Conservation (phyloP, 1,140 invertebrate species). For the Camponotus pennsylvanicus region DNA sequence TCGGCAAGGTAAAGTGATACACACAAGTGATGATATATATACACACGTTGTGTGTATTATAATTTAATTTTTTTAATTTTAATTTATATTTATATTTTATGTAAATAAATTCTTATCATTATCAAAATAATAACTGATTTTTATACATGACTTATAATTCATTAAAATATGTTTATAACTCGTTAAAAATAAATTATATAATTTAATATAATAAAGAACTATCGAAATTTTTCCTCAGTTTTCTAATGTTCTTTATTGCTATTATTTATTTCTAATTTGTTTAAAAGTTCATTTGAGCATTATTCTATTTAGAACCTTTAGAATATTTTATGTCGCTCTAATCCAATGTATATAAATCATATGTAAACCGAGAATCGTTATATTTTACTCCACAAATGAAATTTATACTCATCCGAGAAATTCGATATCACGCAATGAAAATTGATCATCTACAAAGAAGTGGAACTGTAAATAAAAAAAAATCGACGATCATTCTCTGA, state of each 20-base stretch:
- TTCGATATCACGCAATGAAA: slow-evolving; percentile 19
- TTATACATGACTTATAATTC: too few relatives aligned
- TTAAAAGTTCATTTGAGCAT: not conserved
- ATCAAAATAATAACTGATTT: too few relatives aligned
- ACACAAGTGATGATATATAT: too few relatives aligned
- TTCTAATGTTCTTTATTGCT: too few relatives aligned
- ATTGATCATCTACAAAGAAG: slow-evolving; percentile 2
- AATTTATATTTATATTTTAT: too few relatives aligned
- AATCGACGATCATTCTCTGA: not conserved
- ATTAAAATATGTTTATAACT: too few relatives aligned
- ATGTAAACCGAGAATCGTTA: slow-evolving; percentile 21
- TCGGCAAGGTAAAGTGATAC: slow-evolving; percentile 89
- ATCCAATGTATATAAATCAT: slow-evolving; percentile 9
- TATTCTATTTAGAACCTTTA: not conserved
- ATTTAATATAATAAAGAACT: too few relatives aligned
- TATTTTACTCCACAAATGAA: slow-evolving; percentile 18
- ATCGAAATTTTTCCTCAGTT: too few relatives aligned
- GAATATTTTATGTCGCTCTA: not conserved
- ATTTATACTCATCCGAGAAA: not conserved
- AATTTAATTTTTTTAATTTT: too few relatives aligned
- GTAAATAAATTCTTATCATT: too few relatives aligned
- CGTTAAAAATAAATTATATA: too few relatives aligned
- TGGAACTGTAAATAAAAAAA: not conserved
- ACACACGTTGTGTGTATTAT: too few relatives aligned
- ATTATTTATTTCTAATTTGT: not conserved